A percentile compares a stretch with the other conserved stretches of the same genome.
Conservation (phyloP, 2,888 invertebrate genomes). For the Metallyticus violacea region DNA sequence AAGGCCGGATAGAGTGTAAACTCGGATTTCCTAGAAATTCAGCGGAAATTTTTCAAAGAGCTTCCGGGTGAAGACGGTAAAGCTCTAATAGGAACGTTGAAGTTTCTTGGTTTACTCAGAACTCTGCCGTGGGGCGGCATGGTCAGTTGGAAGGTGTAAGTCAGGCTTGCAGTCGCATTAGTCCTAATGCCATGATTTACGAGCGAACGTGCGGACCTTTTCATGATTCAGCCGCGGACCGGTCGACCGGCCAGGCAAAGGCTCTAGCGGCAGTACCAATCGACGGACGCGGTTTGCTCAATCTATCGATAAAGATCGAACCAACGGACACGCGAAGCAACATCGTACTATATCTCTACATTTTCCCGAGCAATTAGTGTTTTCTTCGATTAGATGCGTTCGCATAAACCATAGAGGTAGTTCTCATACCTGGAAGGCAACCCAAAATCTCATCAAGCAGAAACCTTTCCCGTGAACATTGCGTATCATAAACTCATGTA, state of each 20-base stretch:
- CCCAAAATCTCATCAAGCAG: too few relatives aligned
- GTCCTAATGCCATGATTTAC: constrained; percentile 12
- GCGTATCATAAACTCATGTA: too few relatives aligned
- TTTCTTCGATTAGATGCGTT: neutral
- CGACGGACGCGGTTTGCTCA: neutral
- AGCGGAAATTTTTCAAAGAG: neutral
- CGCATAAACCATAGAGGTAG: too few relatives aligned
- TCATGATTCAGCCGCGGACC: neutral
- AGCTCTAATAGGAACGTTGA: neutral
- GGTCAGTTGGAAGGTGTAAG: constrained; percentile 2
- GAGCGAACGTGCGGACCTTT: neutral
- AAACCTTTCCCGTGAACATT: too few relatives aligned
- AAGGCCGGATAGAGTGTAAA: too few relatives aligned
- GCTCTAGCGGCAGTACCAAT: too few relatives aligned
- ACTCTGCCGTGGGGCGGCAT: neutral
- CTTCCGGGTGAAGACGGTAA: neutral
- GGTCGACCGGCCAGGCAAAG: neutral
- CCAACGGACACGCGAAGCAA: neutral
- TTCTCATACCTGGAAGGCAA: too few relatives aligned
- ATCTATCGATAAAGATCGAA: constrained; percentile 14
- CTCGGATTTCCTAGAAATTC: too few relatives aligned
- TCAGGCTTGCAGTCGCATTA: constrained; percentile 4
- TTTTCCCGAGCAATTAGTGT: neutral
- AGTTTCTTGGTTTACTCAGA: neutral
- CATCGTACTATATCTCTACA: neutral